Conservation (phyloP, 37 sponge, comb jelly and placozoan genomes). For the Bolinopsis microptera region DNA sequence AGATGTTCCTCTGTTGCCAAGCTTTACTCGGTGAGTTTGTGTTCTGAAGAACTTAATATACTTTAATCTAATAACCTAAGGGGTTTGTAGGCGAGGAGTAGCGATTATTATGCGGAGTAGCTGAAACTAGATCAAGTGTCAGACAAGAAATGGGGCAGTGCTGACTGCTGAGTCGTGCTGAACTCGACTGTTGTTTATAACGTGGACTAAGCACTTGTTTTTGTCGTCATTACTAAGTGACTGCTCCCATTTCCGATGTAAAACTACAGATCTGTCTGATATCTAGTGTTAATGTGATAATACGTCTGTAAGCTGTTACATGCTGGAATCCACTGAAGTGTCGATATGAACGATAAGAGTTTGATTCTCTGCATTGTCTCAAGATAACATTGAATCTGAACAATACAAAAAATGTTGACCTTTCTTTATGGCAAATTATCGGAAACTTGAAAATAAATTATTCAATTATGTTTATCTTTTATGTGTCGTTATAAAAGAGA, state of each 20-base stretch:
- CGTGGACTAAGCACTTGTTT: not conserved
- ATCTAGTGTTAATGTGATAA: not conserved
- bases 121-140: not conserved
- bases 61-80: not conserved
- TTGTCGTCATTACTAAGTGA: not conserved
- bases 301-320: no score
- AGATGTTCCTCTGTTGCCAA: conserved; percentile 48
- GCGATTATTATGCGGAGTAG: no score
- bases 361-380: not conserved
- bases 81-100: not conserved
- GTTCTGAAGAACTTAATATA: not conserved
- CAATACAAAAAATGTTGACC: not conserved
- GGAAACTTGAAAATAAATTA: not conserved
- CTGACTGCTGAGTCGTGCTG: no score
- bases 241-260: not conserved
- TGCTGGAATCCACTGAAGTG: not conserved
- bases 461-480: not conserved
- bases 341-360: not conserved
- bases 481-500: not conserved
- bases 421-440: not conserved
- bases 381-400: not conserved
- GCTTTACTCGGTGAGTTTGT: conserved; percentile 18
- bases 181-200: not conserved
- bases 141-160: not conserved
- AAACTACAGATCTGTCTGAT: not conserved